Base-by-base conservation (phyloP, 2,113 vertebrate genomes). In the Thunnus thynnus region DNA sequence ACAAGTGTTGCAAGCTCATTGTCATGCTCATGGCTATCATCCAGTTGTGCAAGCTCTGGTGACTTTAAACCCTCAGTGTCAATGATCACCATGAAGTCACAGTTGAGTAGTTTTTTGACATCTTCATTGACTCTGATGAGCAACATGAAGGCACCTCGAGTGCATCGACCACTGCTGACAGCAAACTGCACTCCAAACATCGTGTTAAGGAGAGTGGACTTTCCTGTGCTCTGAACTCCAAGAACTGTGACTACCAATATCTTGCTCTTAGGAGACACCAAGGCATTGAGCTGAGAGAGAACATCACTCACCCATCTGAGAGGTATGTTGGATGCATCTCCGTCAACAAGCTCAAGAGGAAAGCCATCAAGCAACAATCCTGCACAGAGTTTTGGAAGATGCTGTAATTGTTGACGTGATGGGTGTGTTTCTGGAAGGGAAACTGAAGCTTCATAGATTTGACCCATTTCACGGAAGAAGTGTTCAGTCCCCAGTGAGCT, bases 161-260 rank as follows among this genome's bases (percentile, higher is more conserved):
- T 95, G 41, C 95, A 93, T 72, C 92, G 86, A 13, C 94, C 93
- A 83, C 89, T 94, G 82, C 96, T 94, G 2, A 96, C 94, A 50
- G 95, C 92, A 86, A 97, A 96, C 83, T 95, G 95, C 46, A 96
- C 91, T 32, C 96, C 96, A 80, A 97, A 97, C 96, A 97, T 96
- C 70, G 95, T 96, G 85, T 96, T 97, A 3, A 97, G 95, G 2
- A 97, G 94, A 2, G 96, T 97, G 74, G 96, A 97, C 66, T 96
- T 97, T 27, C 96, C 96, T 0, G 96, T 96, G 89, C 95, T 96
- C 2, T 96, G 95, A 11, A 94, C 93, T 1, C 95, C 96, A 63
- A 97, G 86, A 3, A 95, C 93, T 1, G 95, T 95, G 18, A 96
- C 81, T 0, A 96, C 95, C 62, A 90, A 73, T 51, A 96, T 90